These are phyloP conservation scores for Macaca fascicularis DNA, from an alignment of 2,113 vertebrate species.

Conservation along the genomic window DNA sequence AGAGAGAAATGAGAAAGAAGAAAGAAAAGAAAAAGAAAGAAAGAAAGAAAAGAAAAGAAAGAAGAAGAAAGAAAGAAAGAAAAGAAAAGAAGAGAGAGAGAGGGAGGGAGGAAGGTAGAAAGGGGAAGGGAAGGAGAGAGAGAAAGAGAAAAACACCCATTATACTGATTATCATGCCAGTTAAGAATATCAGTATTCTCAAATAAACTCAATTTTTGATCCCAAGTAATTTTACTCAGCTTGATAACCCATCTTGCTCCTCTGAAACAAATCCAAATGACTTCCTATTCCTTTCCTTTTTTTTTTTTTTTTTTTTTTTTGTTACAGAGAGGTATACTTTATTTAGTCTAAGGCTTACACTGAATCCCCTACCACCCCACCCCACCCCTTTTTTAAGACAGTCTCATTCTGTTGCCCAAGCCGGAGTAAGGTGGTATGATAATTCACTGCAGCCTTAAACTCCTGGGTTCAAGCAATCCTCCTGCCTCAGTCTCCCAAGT, in stretches of 20 bases:
- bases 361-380: neutral
- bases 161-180: neutral
- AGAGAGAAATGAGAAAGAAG: too few species aligned
- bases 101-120: too few species aligned
- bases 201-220: neutral
- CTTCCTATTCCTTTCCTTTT: neutral
- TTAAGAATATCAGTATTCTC: neutral
- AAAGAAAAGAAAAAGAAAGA: too few species aligned
- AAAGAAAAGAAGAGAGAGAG: too few species aligned
- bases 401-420: too few species aligned
- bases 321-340: neutral
- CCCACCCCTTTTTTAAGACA: too few species aligned
- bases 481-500: too few species aligned
- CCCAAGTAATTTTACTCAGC: neutral
- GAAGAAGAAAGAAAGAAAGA: too few species aligned
- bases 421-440: too few species aligned
- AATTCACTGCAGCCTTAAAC: too few species aligned
- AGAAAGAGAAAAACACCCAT: neutral
- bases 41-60: accelerated
- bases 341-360: neutral
- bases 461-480: too few species aligned
- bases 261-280: neutral
- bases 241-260: neutral
- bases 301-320: neutral
- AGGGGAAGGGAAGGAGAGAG: too few species aligned